Percentiles rank a stretch among this genome's conserved stretches.
These are phyloP conservation scores for Euproctis similis DNA, from an alignment of 2,888 invertebrate genomes.

Conservation along the genomic window DNA sequence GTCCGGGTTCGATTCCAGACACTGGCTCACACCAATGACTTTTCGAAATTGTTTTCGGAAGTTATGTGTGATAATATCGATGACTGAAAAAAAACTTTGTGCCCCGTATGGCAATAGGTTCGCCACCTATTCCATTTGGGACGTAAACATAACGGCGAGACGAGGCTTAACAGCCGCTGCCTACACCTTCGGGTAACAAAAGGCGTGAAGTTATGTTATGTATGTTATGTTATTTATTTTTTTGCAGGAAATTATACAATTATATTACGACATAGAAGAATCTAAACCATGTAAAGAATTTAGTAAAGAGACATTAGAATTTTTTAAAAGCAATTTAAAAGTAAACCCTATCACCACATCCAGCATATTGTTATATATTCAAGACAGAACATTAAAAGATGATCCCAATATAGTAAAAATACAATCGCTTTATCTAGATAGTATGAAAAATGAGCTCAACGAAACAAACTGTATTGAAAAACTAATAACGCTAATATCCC, in stretches of 20 bases:
- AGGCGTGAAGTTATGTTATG: too few relatives aligned
- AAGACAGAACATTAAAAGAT: conserved; percentile 32
- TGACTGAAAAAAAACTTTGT: too few relatives aligned
- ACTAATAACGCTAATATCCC: conserved; percentile 50
- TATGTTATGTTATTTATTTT: too few relatives aligned
- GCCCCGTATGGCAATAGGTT: too few relatives aligned
- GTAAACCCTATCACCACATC: conserved; percentile 60
- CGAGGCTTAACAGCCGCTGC: too few relatives aligned
- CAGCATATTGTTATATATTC: conserved; percentile 42
- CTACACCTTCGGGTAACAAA: too few relatives aligned
- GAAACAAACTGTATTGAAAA: conserved; percentile 48
- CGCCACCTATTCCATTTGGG: too few relatives aligned
- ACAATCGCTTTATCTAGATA: conserved; percentile 50
- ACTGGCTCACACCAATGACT: too few relatives aligned
- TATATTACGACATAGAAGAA: conserved; percentile 45
- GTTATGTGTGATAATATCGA: too few relatives aligned
- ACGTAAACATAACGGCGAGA: too few relatives aligned
- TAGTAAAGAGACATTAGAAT: conserved; percentile 43
- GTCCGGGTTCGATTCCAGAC: too few relatives aligned
- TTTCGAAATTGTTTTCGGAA: too few relatives aligned
- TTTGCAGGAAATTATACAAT: conserved; percentile 55
- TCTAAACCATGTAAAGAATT: conserved; percentile 41
- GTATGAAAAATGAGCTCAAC: conserved; percentile 45
- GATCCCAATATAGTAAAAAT: conserved; percentile 38
- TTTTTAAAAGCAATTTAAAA: conserved; percentile 60